phyloP scores from a whole-genome alignment of 2,888 invertebrate genomes.

The Ochropleura plecta region DNA sequence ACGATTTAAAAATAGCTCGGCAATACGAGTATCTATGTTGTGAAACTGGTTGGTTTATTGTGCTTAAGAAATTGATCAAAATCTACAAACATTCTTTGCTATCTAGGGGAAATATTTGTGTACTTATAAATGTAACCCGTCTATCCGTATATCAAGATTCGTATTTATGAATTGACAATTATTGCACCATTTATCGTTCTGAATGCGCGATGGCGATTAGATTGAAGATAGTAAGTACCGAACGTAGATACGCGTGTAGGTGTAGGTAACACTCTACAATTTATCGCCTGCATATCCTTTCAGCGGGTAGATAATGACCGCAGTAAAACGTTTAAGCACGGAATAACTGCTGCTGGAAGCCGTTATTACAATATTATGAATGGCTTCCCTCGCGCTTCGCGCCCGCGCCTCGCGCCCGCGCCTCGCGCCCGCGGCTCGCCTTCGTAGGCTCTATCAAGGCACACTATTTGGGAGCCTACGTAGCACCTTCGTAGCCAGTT shows the following conservation, averaged over 20 bases:
- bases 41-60: conserved; percentile 33
- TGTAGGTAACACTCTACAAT: conserved; percentile 85
- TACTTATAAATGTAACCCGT: not conserved
- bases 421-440: conserved; percentile 67
- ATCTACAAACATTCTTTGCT: not conserved
- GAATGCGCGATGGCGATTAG: conserved; percentile 55
- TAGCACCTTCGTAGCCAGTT: conserved; percentile 20
- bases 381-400: conserved; percentile 83
- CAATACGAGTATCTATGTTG: conserved; percentile 33
- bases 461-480: conserved; percentile 39
- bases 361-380: conserved; percentile 91
- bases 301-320: conserved; percentile 90
- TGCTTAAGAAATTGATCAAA: conserved; percentile 32
- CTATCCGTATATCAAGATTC: conserved; percentile 16
- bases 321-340: conserved; percentile 91
- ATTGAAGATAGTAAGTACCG: conserved; percentile 59
- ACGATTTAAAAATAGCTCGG: conserved; percentile 59
- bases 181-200: conserved; percentile 29
- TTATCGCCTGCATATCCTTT: conserved; percentile 90
- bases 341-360: conserved; percentile 89
- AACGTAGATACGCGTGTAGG: conserved; percentile 78
- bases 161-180: conserved; percentile 33
- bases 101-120: not conserved
- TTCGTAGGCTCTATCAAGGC: conserved; percentile 63
- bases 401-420: conserved; percentile 69